A percentile compares a stretch with the other conserved stretches of the same genome.
These are phyloP conservation scores for Sceloporus undulatus DNA, from an alignment of 2,113 vertebrate genomes.

Conservation along the genomic window DNA sequence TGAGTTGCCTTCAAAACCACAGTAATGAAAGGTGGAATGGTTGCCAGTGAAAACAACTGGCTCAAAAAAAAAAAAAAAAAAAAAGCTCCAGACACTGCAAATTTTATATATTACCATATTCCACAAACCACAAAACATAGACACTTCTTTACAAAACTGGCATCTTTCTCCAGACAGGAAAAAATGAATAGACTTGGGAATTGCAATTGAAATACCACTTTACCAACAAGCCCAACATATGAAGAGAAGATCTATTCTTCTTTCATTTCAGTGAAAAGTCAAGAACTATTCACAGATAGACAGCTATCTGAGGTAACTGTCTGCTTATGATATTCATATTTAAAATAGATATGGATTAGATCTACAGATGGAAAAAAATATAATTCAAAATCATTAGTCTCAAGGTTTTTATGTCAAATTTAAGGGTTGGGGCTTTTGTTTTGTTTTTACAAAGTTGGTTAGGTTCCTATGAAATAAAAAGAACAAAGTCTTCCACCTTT, in stretches of 20 bases:
- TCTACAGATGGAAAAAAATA: not conserved
- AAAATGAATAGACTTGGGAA: accelerated
- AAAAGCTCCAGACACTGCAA: accelerated
- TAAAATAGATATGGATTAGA: not conserved
- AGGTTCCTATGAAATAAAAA: too few species aligned
- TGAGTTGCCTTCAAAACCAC: slow-evolving; percentile 10
- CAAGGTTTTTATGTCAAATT: too few species aligned
- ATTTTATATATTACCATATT: not conserved
- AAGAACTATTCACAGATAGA: not conserved
- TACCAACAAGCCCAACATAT: not conserved
- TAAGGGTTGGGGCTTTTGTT: too few species aligned
- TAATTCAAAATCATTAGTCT: too few species aligned
- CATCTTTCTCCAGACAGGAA: not conserved
- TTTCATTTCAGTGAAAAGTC: not conserved
- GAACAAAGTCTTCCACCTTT: too few species aligned
- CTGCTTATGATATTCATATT: not conserved
- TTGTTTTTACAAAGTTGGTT: too few species aligned
- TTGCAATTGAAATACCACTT: accelerated
- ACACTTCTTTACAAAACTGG: not conserved
- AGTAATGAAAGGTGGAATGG: not conserved
- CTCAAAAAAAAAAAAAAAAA: slow-evolving; percentile 32
- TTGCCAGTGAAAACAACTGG: slow-evolving; percentile 12
- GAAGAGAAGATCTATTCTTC: not conserved
- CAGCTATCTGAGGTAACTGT: too few species aligned
- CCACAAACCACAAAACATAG: slow-evolving; percentile 6